Evolutionary conservation across 2,888 invertebrate genomes (phyloP).

Genomic region (Rhabditoides inermis): DNA sequence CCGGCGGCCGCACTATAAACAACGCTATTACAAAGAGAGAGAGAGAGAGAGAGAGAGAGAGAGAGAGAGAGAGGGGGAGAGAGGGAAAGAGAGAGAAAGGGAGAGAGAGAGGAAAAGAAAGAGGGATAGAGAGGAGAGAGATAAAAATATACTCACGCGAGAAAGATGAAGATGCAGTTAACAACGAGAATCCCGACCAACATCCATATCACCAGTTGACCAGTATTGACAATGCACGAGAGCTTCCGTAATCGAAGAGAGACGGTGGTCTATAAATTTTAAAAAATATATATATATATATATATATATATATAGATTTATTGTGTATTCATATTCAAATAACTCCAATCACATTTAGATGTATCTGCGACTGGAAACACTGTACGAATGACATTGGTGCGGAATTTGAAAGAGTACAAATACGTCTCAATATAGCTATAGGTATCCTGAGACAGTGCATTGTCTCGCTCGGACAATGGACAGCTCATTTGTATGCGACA

Average conservation of each 20-base stretch:
- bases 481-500: too few relatives aligned
- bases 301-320: too few relatives aligned
- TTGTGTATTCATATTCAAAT: not conserved
- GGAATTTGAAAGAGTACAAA: too few relatives aligned
- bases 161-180: not conserved
- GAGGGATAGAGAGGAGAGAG: not conserved
- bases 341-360: not conserved
- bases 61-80: not conserved
- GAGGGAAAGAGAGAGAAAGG: not conserved
- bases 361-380: too few relatives aligned
- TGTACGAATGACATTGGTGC: too few relatives aligned
- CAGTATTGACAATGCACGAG: too few relatives aligned
- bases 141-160: not conserved
- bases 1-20: not conserved
- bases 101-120: not conserved
- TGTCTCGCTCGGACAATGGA: too few relatives aligned
- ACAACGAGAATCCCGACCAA: constrained; percentile 3
- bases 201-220: too few relatives aligned
- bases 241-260: not conserved
- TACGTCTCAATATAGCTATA: too few relatives aligned
- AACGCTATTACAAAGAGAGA: too few relatives aligned
- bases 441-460: too few relatives aligned
- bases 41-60: not conserved
- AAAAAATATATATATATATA: not conserved
- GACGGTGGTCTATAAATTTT: not conserved